Evolutionary conservation across 2,797 vertebrate species (phyloP), one percentile per base, ranked within the genome.

Genomic region (Pseudochaenichthys georgianus): DNA sequence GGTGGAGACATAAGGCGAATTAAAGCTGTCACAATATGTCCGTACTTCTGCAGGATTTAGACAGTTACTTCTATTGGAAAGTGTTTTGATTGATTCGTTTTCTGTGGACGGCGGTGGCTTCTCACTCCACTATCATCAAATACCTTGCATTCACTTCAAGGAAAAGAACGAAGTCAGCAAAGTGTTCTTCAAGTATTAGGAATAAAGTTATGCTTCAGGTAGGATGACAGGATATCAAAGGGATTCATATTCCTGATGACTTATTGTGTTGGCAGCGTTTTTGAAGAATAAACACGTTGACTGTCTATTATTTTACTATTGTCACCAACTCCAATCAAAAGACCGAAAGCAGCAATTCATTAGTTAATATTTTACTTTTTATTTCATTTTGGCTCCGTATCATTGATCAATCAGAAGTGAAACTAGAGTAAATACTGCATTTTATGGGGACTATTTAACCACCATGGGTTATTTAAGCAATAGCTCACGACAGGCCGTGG

Each of bases 11-110:
- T 38, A 19, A 69, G 17, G 52, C 21, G 28, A 64, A 80, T 89
- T 64, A 67, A 79, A 80, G 58, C 72, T 85, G 86, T 88, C 69
- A 87, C 43, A 51, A 54, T 47, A 67, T 73, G 71, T 50, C 31
- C 50, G 51, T 45, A 68, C 42, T 21, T 71, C 55, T 31, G 21
- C 48, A n/a, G 66, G n/a, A 15, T 23, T 46, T 46, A 52, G 58
- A 74, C 48, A 73, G 50, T 46, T 75, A 47, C 42, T 42, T 65
- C 38, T n/a, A 63, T 45, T 73, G 46, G 65, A 71, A 73, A 70
- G 42, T 17, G 38, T 51, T 77, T 65, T 64, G 66, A 85, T 73
- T 76, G 75, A 81, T 82, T 79, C 73, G 73, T 74, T 85, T 77
- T 78, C 70, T 64, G 42, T 70, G 34, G 54, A 50, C 8, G 79